A percentile compares a stretch with the other conserved stretches of the same genome.
These are phyloP conservation scores for Proctacanthus coquilletti DNA, from an alignment of 1,140 invertebrate species.

Conservation along the genomic window DNA sequence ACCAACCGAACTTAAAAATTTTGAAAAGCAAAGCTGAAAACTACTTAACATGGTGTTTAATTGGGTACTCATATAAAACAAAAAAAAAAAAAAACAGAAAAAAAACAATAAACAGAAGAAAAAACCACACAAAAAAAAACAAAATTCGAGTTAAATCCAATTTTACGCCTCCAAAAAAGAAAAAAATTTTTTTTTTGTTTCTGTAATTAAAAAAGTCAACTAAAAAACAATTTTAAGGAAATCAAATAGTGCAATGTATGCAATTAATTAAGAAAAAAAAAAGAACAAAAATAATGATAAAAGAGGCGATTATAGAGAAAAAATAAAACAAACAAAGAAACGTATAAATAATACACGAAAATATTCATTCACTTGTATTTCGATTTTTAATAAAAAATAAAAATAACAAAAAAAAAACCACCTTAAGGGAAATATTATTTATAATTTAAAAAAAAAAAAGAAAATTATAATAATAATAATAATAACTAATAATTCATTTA, in stretches of 20 bases:
- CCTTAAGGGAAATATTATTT: neutral
- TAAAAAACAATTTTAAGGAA: neutral
- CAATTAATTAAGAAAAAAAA: no score
- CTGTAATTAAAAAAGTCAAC: neutral
- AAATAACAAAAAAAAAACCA: neutral
- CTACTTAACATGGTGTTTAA: neutral
- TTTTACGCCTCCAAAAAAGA: neutral
- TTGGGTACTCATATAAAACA: neutral
- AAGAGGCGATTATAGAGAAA: no score
- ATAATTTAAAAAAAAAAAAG: neutral
- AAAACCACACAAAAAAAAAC: neutral
- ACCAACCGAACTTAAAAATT: no score
- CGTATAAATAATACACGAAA: neutral
- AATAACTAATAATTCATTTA: neutral
- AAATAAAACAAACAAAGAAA: no score
- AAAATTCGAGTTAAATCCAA: neutral
- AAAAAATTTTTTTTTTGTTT: neutral
- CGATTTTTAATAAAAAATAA: neutral
- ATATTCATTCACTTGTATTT: neutral
- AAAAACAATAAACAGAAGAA: neutral
- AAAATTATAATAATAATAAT: neutral
- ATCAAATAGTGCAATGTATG: neutral
- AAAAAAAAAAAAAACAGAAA: conserved; percentile 1
- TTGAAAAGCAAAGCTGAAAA: neutral
- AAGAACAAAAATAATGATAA: no score